Conservation (phyloP, 2,113 vertebrate genomes). For the Tetrao urogallus region DNA sequence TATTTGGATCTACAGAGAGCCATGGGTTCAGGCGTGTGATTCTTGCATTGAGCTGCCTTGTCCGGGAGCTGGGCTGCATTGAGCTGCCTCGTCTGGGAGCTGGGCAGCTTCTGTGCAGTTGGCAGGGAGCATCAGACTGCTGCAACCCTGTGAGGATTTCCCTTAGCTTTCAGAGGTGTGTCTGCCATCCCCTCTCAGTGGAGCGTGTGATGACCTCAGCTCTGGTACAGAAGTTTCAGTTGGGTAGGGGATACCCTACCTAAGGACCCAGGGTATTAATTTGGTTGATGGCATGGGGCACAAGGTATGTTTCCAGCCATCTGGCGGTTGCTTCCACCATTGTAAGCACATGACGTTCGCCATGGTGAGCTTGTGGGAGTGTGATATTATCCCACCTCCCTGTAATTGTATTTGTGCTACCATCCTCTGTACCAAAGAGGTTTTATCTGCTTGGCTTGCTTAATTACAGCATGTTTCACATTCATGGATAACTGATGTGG, state of each 20-base stretch:
- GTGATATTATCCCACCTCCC: too few relatives aligned
- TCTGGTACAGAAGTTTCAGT: background rate
- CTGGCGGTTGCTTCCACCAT: too few relatives aligned
- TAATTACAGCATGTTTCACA: too few relatives aligned
- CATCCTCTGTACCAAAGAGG: too few relatives aligned
- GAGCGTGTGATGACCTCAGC: background rate
- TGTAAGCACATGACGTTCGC: too few relatives aligned
- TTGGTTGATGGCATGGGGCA: too few relatives aligned
- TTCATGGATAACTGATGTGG: too few relatives aligned
- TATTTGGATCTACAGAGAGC: background rate
- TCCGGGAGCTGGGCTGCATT: background rate
- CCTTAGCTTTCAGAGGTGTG: background rate
- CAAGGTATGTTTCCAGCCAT: too few relatives aligned
- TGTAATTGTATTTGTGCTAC: too few relatives aligned
- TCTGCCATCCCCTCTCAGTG: background rate
- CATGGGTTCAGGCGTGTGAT: background rate
- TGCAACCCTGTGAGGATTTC: background rate
- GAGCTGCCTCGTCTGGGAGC: background rate
- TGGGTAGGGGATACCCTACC: background rate
- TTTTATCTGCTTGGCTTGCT: too few relatives aligned
- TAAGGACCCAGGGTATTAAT: too few relatives aligned
- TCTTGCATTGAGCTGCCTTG: background rate
- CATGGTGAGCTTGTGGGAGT: too few relatives aligned
- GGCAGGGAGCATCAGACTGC: fast-evolving
- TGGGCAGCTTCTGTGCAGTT: background rate